Base-by-base conservation (phyloP, 2,888 invertebrate genomes). In the Coleophora flavipennella region DNA sequence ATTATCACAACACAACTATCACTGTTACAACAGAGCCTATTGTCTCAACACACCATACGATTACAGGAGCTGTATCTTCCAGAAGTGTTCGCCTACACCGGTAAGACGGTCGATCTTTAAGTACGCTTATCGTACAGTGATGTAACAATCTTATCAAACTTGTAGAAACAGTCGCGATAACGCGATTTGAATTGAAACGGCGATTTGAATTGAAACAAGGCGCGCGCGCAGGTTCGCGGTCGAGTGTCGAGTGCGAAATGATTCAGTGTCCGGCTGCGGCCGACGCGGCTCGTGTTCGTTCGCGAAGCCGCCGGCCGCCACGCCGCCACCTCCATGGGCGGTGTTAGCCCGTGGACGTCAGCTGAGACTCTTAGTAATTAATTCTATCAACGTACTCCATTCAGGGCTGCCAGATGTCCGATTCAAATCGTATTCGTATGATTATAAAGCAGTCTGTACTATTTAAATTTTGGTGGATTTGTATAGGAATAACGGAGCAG, bases 111-210 rank as follows among this genome's bases (percentile, higher is more conserved):
- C 51, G 55, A 67, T 67, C 70, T 74, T 79, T 73, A 68, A 62
- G 57, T 51, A 56, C 51, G 63, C 62, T 83, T 83, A 83, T 83
- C 83, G 74, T 53, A 41, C 40, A 59, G 69, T 80, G 83, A 81
- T 80, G 79, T 81, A 81, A 81, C 62, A 68, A 74, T 78, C 68
- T 80, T 83, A 83, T 83, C 83, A 79, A 65, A 64, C 64, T 68
- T 64, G 66, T 62, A 68, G 68, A 72, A 74, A 66, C 63, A 63
- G 61, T 64, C 54, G 57, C 63, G 78, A 80, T 78, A 77, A 64
- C 61, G 62, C 50, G n/a, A n/a, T n/a, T n/a, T n/a, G n/a, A n/a
- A n/a, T n/a, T n/a, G n/a, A n/a, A n/a, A n/a, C n/a, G 50, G 51
- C 59, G 51, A 60, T 61, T 67, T 59, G 48, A 57, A 62, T 61